These are phyloP conservation scores for Exaiptasia diaphana DNA, from an alignment of 64 coral and sea anemone species.

Conservation along the genomic window DNA sequence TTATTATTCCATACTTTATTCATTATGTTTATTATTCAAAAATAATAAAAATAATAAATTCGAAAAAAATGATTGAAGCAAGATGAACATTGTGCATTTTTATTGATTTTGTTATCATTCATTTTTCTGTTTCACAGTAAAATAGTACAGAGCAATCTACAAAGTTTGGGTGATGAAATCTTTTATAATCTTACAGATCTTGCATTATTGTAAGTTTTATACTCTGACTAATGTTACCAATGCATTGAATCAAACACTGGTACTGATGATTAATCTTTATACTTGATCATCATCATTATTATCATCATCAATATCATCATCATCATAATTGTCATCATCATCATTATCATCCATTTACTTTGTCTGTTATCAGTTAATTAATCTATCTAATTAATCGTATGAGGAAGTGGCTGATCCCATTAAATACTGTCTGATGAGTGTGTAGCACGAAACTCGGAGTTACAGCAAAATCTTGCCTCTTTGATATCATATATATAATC, in stretches of 20 bases:
- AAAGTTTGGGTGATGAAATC: constrained; percentile 23
- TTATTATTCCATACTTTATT: neutral
- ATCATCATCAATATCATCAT: no score
- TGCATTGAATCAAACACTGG: neutral
- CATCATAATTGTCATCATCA: neutral
- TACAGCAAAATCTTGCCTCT: no score
- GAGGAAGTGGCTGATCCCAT: no score
- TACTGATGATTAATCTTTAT: neutral
- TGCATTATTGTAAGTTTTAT: constrained; percentile 19
- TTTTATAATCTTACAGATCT: constrained; percentile 32
- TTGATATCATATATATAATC: no score
- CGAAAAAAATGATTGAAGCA: neutral
- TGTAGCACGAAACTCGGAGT: no score
- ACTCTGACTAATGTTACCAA: neutral
- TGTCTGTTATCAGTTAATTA: neutral
- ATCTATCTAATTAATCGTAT: no score
- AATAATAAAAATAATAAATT: neutral
- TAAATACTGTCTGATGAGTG: no score
- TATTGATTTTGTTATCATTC: neutral
- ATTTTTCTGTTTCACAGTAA: neutral
- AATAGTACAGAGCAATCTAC: neutral
- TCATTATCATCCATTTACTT: neutral
- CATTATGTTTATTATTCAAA: neutral
- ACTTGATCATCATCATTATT: neutral
- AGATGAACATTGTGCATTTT: neutral